Base-by-base conservation (phyloP, 2,113 vertebrate species). In the Buteo buteo region DNA sequence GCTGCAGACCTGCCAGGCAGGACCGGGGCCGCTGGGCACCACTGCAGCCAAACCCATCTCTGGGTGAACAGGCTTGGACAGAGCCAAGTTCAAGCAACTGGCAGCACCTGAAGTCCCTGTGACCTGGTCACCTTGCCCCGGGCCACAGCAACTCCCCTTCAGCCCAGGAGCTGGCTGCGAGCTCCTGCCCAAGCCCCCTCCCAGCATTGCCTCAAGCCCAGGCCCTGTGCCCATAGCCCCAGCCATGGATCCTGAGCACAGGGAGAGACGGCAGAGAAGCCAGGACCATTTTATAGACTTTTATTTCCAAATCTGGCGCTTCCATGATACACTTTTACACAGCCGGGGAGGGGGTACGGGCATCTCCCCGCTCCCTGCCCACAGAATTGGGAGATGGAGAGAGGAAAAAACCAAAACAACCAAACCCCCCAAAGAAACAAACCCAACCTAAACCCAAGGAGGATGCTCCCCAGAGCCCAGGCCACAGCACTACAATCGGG, bases 221-320 rank as follows among this genome's bases (percentile, higher is more conserved):
- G 22, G n/a, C 1, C 0, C 44, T 62, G 45, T 1, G 2, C 34
- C 34, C 5, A 0, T 52, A 79, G 14, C 42, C 38, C 6, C 61
- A 11, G 13, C 25, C 47, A 11, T 0, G 5, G 57, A 65, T 24
- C 20, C 44, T 3, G 3, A n/a, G 36, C 9, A 7, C 22, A 57
- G 31, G 34, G 22, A 96, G 36, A 92, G 45, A 88, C 0, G 0
- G 47, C 29, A 59, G 38, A 73, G 67, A 91, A 25, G 22, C 88
- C 67, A 85, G 22, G 22, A 85, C 44, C 32, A 18, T 97, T 98
- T 98, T 97, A 97, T 98, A 98, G 96, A 97, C 96, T 97, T 98
- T 98, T 98, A 98, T 98, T 98, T 98, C 96, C 98, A 98, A 98
- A 98, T 97, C 97, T 97, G 97, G 97, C 18, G 96, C 96, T 98